These are phyloP conservation scores for Stomorhina lunata DNA, from an alignment of 2,888 invertebrate species.

Conservation along the genomic window DNA sequence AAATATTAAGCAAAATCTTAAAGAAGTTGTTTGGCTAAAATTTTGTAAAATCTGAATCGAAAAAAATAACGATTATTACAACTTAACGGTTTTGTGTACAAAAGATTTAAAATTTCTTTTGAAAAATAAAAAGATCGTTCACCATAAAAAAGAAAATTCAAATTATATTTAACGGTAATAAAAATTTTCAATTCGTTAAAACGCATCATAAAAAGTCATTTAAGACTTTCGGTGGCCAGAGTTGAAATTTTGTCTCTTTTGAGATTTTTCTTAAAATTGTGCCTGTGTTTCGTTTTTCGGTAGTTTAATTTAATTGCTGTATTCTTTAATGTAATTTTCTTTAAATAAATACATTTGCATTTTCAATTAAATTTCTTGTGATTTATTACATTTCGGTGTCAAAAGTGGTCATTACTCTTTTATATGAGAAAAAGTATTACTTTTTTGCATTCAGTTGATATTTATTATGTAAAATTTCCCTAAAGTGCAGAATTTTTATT, in stretches of 20 bases:
- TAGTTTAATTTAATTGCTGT: constrained; percentile 44
- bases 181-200: constrained; percentile 29
- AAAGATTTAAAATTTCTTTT: not conserved
- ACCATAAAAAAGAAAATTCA: not conserved
- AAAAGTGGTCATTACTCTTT: constrained; percentile 58
- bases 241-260: constrained; percentile 16
- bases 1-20: constrained; percentile 18
- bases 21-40: constrained; percentile 50
- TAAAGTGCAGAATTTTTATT: not conserved
- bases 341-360: constrained; percentile 11
- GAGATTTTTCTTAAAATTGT: not conserved
- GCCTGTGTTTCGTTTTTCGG: not conserved
- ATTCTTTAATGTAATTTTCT: not conserved
- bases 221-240: constrained; percentile 20
- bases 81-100: not conserved
- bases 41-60: constrained; percentile 22
- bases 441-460: not conserved
- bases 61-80: not conserved
- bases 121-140: not conserved
- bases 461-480: constrained; percentile 13
- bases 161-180: constrained; percentile 15
- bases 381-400: not conserved
- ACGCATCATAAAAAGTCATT: constrained; percentile 11
- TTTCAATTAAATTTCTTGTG: constrained; percentile 31
- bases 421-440: not conserved